Evolutionary conservation across 2,888 invertebrate genomes (phyloP).

Genomic region (Gymnocheta viridis): DNA sequence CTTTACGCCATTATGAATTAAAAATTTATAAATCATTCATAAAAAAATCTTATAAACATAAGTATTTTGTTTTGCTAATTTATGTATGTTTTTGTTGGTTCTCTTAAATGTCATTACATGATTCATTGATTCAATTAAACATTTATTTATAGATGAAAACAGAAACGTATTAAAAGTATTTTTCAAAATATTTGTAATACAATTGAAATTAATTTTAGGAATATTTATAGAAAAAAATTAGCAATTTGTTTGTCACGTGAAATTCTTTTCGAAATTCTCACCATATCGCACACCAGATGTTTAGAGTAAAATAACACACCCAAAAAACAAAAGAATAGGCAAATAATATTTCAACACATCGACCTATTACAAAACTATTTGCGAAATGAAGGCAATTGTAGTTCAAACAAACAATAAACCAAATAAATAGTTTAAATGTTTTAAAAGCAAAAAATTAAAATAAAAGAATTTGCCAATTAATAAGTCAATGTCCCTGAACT

Average conservation of each 20-base stretch:
- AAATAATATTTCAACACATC: slow-evolving; percentile 40
- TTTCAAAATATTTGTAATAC: slow-evolving; percentile 6
- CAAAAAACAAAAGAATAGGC: background rate
- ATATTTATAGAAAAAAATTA: slow-evolving; percentile 27
- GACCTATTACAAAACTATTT: slow-evolving; percentile 46
- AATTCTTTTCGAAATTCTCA: slow-evolving; percentile 16
- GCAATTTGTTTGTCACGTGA: slow-evolving; percentile 48
- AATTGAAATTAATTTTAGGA: slow-evolving; percentile 8
- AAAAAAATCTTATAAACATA: slow-evolving; percentile 8
- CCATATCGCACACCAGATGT: background rate
- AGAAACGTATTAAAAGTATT: background rate
- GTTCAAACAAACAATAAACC: background rate
- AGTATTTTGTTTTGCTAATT: background rate
- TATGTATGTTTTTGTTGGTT: background rate
- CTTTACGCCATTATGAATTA: slow-evolving; percentile 26
- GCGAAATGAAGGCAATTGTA: background rate
- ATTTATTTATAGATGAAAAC: background rate
- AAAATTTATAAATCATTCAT: slow-evolving; percentile 34
- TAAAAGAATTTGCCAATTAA: slow-evolving; percentile 54
- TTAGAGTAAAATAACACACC: background rate
- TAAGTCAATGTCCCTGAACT: slow-evolving; percentile 60
- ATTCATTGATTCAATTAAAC: slow-evolving; percentile 45
- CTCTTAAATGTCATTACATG: slow-evolving; percentile 20
- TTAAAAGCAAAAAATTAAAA: slow-evolving; percentile 7
- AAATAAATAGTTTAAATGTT: slow-evolving; percentile 37